Evolutionary conservation across 2,797 vertebrate genomes (phyloP).

Genomic region (Eutrigla gurnardus): DNA sequence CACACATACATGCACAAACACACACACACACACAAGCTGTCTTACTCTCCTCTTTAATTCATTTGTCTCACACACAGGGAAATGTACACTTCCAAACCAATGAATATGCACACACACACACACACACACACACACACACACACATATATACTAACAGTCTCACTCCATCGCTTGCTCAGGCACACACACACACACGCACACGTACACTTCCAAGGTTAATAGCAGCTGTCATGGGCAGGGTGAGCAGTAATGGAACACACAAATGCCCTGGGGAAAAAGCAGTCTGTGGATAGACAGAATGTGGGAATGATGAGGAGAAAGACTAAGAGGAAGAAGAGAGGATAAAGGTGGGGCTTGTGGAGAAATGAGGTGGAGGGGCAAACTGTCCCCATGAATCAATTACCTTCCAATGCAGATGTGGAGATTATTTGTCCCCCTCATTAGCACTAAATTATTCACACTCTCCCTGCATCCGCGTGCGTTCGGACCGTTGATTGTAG

Average conservation of each 20-base stretch:
- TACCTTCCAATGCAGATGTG: constrained; percentile 75
- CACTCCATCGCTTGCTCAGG: constrained; percentile 1
- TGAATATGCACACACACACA: constrained; percentile 35
- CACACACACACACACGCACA: constrained; percentile 24
- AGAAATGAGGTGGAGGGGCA: constrained; percentile 41
- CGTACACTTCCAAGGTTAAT: constrained; percentile 79
- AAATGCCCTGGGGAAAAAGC: constrained; percentile 71
- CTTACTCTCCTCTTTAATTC: constrained; percentile 19
- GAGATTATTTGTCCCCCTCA: constrained; percentile 83
- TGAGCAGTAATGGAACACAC: constrained; percentile 82
- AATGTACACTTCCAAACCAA: constrained; percentile 10
- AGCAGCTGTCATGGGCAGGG: constrained; percentile 79
- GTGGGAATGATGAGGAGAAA: constrained; percentile 68
- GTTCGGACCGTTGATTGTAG: constrained; percentile 39
- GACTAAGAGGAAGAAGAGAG: constrained; percentile 48
- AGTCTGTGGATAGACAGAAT: constrained; percentile 72
- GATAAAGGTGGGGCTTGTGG: constrained; percentile 29
- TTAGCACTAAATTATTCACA: constrained; percentile 84
- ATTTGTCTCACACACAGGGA: constrained; percentile 18
- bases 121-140: constrained; percentile 5
- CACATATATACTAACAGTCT: constrained; percentile 17
- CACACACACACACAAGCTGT: constrained; percentile 13
- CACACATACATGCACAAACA: neutral
- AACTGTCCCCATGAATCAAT: constrained; percentile 80
- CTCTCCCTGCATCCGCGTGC: constrained; percentile 29